Evolutionary conservation across 2,888 invertebrate species (phyloP).

Genomic region (Allacma fusca): DNA sequence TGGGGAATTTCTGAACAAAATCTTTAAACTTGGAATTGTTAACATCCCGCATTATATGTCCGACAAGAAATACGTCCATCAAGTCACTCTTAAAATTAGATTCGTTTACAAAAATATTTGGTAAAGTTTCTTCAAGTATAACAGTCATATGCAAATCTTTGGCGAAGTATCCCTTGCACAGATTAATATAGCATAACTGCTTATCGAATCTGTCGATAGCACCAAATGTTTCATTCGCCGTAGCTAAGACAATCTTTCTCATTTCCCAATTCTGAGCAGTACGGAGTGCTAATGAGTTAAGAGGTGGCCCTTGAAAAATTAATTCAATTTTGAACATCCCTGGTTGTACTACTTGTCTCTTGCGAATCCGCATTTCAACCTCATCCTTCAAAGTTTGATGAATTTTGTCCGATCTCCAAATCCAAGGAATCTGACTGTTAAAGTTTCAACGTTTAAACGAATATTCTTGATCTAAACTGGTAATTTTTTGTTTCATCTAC

Average conservation of each 20-base stretch:
- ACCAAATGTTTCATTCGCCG: slow-evolving; percentile 64
- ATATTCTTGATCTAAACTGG: background rate
- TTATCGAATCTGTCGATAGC: slow-evolving; percentile 52
- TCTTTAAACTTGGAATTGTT: background rate
- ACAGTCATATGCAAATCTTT: too few species aligned
- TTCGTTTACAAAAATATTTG: too few species aligned
- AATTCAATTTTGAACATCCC: slow-evolving; percentile 43
- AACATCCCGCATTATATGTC: too few species aligned
- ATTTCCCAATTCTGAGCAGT: slow-evolving; percentile 63
- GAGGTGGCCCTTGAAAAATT: slow-evolving; percentile 64
- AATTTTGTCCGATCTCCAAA: background rate
- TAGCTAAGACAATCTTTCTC: too few species aligned
- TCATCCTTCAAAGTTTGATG: slow-evolving; percentile 16
- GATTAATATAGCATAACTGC: slow-evolving; percentile 66
- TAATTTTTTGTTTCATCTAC: too few species aligned
- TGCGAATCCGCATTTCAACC: slow-evolving; percentile 16
- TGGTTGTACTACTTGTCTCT: background rate
- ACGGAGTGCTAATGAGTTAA: slow-evolving; percentile 65
- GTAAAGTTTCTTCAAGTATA: too few species aligned
- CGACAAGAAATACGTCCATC: too few species aligned
- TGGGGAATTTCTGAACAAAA: slow-evolving; percentile 26
- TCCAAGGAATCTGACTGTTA: slow-evolving; percentile 33
- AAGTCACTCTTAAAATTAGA: too few species aligned
- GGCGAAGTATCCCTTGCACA: slow-evolving; percentile 56
- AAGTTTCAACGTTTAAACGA: background rate